Conservation (phyloP, 1,140 invertebrate species). For the Trichogramma pretiosum region DNA sequence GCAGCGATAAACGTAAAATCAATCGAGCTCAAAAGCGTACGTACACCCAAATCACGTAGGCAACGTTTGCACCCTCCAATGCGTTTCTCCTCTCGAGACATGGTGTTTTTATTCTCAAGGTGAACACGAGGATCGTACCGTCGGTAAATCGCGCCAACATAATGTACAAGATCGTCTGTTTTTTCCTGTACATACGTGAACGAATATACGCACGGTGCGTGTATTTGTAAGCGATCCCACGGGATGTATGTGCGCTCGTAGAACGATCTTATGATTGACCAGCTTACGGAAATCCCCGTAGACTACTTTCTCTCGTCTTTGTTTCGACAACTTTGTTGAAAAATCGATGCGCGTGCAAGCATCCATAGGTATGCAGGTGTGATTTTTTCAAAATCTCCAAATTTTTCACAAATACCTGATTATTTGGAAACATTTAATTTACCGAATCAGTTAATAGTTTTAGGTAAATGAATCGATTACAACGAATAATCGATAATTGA, state of each 20-base stretch:
- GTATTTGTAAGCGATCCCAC: constrained; percentile 36
- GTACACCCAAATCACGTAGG: neutral
- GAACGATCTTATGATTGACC: constrained; percentile 47
- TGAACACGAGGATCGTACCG: no score
- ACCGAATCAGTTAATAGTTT: no score
- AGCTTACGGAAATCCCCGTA: constrained; percentile 38
- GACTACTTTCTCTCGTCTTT: constrained; percentile 36
- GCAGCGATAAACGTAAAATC: no score
- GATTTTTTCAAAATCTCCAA: no score
- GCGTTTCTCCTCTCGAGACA: neutral
- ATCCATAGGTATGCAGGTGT: neutral
- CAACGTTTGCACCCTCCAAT: neutral
- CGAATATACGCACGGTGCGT: constrained; percentile 20
- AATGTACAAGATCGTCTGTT: no score
- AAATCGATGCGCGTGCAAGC: neutral
- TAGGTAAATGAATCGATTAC: no score
- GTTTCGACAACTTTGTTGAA: neutral
- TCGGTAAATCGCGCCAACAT: no score
- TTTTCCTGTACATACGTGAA: neutral
- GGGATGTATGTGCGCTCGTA: constrained; percentile 32
- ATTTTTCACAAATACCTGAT: no score
- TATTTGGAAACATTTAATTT: no score
- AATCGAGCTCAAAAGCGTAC: no score
- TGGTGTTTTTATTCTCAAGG: no score
- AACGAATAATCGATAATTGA: no score